These are phyloP conservation scores for Mormyrus iriodes DNA, from an alignment of 2,113 vertebrate species.

Conservation along the genomic window DNA sequence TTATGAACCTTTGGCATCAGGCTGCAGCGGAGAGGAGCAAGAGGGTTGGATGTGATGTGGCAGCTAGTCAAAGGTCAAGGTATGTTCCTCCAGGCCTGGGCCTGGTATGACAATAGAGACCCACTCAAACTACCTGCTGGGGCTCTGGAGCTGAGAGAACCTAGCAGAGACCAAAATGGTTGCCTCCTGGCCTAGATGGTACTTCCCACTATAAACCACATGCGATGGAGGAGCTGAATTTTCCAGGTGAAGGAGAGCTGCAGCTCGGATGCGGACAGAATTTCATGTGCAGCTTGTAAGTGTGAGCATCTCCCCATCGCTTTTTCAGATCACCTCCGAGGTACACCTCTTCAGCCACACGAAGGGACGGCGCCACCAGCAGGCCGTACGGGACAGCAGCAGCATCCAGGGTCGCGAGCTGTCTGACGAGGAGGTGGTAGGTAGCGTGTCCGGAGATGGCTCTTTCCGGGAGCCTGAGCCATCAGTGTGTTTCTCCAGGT, in stretches of 20 bases:
- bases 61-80: not conserved
- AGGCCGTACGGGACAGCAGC: constrained; percentile 92
- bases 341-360: constrained; percentile 98
- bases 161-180: not conserved
- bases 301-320: not conserved
- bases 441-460: constrained; percentile 38
- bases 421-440: constrained; percentile 97
- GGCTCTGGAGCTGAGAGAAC: not conserved
- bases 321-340: constrained; percentile 89
- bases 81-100: not conserved
- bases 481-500: constrained; percentile 22
- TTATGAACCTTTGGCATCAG: no score
- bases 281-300: not conserved
- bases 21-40: no score
- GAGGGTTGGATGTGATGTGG: not conserved
- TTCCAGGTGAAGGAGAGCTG: not conserved
- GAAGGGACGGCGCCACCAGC: constrained; percentile 91
- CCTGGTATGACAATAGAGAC: not conserved
- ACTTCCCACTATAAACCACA: not conserved
- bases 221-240: not conserved
- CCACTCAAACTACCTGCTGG: not conserved
- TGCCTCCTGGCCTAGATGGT: not conserved
- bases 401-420: constrained; percentile 96
- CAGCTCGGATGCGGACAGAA: not conserved
- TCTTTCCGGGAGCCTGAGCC: not conserved